Evolutionary conservation across 1,140 invertebrate species (phyloP), one percentile per base, ranked within the genome.

Genomic region (Sycophila sp.): DNA sequence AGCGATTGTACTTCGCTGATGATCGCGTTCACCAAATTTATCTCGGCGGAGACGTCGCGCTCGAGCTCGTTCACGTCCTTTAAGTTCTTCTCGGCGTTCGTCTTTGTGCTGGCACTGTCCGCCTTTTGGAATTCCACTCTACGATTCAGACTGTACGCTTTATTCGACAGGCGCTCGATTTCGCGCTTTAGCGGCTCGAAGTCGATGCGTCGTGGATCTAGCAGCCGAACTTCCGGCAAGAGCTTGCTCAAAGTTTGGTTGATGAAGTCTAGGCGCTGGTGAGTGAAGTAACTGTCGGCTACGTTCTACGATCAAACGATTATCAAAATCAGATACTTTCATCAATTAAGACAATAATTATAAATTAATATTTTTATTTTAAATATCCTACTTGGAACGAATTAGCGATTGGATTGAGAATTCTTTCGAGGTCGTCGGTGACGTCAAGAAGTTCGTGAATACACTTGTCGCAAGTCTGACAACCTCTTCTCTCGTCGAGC

Each of bases 391-490:
- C 92, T 75, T 91, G 86, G 76, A 96, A 93, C 65, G 96, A 92
- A 1, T 81, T 71, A 15, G 90, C 87, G 6, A 94, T 87, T 0
- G 92, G 91, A 53, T 90, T 86, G 22, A 95, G 89, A 8, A 89
- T 73, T 11, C 78, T 74, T 15, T 89, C 81, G 17, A 98, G 78
- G n/a, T 89, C 84, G 78, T 98, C 95, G 0, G 96, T 93, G 0
- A 93, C 92, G 84, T 98, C 93, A 2, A 99, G 80, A 3, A 99
- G 87, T 53, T 93, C 91, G 78, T 97, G 92, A 1, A 93, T 93
- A 81, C 97, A 99, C 17, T 91, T 92, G 83, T 96, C 95, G 83
- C 97, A 99, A 72, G 92, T 90, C 78, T 90, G 88, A 78, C 93
- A 94, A 1, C 93, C 93, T 60, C 89, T 83, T 19, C 91, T 88